phyloP scores from a whole-genome alignment of 1,140 invertebrate species.

The Gryllus bimaculatus region DNA sequence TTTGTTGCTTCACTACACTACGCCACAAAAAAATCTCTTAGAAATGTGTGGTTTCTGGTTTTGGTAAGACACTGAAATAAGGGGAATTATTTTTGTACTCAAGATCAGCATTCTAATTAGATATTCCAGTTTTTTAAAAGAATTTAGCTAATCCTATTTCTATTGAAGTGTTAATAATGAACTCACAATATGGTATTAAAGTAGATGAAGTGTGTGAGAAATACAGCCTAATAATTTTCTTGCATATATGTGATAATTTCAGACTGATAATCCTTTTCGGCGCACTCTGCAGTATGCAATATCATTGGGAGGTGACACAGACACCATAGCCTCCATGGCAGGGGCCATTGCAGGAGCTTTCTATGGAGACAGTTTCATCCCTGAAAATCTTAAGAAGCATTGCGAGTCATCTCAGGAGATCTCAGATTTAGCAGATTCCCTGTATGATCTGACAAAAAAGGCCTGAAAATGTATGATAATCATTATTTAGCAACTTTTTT shows the following conservation, averaged over 20 bases:
- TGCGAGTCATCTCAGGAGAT: constrained; percentile 53
- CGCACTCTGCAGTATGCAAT: constrained; percentile 60
- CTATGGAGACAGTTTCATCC: constrained; percentile 54
- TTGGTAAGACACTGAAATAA: too few relatives aligned
- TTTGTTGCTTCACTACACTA: too few relatives aligned
- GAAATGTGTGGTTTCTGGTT: too few relatives aligned
- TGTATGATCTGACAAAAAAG: constrained; percentile 28
- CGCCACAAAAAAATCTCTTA: too few relatives aligned
- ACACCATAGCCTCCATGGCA: constrained; percentile 72
- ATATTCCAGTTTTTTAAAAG: too few relatives aligned
- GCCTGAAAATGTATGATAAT: too few relatives aligned
- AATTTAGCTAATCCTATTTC: too few relatives aligned
- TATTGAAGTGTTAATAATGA: too few relatives aligned
- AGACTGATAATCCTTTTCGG: constrained; percentile 47
- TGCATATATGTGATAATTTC: constrained; percentile 20
- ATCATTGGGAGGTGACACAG: constrained; percentile 66
- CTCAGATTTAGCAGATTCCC: constrained; percentile 37
- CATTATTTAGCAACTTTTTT: too few relatives aligned
- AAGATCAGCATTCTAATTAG: too few relatives aligned
- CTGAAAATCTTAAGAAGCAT: constrained; percentile 43
- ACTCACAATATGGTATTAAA: too few relatives aligned
- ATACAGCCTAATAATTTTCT: constrained; percentile 10
- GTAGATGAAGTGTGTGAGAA: not conserved
- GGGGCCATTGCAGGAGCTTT: constrained; percentile 65
- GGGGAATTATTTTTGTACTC: too few relatives aligned